Base-by-base conservation (phyloP, 1,140 invertebrate genomes). In the Halesus radiatus region DNA sequence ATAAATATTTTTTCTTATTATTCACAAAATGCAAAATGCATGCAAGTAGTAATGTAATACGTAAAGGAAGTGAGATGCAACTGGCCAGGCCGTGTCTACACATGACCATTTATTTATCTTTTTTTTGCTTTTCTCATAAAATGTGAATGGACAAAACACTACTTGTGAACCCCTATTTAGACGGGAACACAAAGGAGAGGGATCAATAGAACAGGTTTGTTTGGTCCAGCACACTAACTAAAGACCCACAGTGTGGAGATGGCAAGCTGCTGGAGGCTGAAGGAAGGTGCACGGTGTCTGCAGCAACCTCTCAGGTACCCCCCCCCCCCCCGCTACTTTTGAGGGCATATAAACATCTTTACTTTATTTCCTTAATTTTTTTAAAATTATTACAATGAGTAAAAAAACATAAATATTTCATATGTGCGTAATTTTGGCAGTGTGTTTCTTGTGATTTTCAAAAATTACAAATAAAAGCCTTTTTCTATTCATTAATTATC, bases 101-200 rank as follows among this genome's bases (percentile, higher is more conserved):
- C 10, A 72, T 10, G 64, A 20, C n/a, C 23, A 18, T 72, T 72
- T 72, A 72, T 26, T 72, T 72, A 52, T 72, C 45, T 53, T 79
- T 79, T 29, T 79, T 79, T 72, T 72, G 20, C 66, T 60, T 79
- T 82, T 79, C 70, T 62, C 73, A 79, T 75, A 81, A 53, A 53
- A 32, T 78, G 68, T 53, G 54, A 75, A 81, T 81, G 80, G 76
- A 76, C 76, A 81, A 78, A 74, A 74, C 58, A 50, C 72, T 58
- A 29, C 72, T 58, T 58, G 58, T 56, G 75, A 26, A 72, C 81
- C 81, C 68, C 81, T 66, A 45, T 72, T 79, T 58, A 62, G 15
- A 32, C n/a, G 45, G 68, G 22, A 70, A 22, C 16, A 79, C 58
- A 73, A 73, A 72, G 53, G 68, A 64, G 20, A 45, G 56, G 58